phyloP scores from a whole-genome alignment of 2,888 invertebrate genomes.

The Trachelus troglodyta region DNA sequence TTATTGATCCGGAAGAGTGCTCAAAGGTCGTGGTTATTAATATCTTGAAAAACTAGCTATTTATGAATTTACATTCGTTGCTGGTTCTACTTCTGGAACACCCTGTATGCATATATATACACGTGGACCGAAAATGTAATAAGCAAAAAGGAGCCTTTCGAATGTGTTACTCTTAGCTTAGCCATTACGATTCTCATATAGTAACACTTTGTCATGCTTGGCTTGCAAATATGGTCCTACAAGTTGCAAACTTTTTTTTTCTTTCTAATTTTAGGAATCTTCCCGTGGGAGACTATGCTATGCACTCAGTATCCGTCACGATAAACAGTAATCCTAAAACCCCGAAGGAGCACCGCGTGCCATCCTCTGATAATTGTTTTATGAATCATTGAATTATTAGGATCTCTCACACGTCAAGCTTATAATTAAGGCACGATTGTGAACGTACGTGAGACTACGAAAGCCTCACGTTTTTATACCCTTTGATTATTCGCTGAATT shows the following conservation, averaged over 20 bases:
- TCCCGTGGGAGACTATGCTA: not conserved
- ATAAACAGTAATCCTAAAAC: not conserved
- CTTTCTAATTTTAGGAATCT: not conserved
- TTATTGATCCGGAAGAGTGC: not conserved
- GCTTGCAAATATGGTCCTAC: not conserved
- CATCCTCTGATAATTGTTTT: not conserved
- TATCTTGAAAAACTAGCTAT: not conserved
- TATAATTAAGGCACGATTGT: constrained; percentile 53
- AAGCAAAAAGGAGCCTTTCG: not conserved
- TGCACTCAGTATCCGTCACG: not conserved
- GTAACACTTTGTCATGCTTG: not conserved
- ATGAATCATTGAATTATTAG: not conserved
- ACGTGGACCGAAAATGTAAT: not conserved
- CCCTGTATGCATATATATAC: not conserved
- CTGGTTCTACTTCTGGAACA: not conserved
- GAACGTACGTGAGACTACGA: constrained; percentile 29
- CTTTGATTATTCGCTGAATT: not conserved
- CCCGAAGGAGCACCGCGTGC: not conserved
- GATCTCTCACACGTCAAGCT: not conserved
- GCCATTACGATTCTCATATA: not conserved
- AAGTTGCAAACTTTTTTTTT: not conserved
- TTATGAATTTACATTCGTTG: not conserved
- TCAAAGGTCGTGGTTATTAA: not conserved
- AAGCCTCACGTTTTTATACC: not conserved
- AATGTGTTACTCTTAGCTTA: not conserved